Evolutionary conservation across 1,140 invertebrate species (phyloP).

Genomic region (Dysdera silvatica): DNA sequence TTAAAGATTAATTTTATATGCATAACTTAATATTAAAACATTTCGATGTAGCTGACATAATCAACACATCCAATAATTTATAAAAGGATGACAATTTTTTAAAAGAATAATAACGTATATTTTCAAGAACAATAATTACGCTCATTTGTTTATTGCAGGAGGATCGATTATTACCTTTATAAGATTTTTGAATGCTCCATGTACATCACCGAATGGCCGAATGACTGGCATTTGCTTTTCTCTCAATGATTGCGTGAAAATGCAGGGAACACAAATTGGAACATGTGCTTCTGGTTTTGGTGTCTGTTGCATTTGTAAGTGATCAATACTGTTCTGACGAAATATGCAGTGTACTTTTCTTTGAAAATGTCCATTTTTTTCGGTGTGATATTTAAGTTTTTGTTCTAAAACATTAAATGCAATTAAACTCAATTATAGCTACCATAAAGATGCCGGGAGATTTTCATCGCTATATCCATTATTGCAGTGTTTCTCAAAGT

Average conservation of each 20-base stretch:
- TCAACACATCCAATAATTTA: no score
- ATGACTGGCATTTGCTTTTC: conserved; percentile 43
- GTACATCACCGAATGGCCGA: conserved; percentile 28
- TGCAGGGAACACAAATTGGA: conserved; percentile 55
- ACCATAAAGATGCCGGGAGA: no score
- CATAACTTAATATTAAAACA: no score
- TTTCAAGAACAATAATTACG: conserved; percentile 4
- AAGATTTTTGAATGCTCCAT: conserved; percentile 35
- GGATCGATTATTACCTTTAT: conserved; percentile 31
- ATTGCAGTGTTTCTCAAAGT: no score
- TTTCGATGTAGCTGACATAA: no score
- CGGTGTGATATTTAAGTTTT: background rate
- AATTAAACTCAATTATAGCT: background rate
- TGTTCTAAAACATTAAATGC: background rate
- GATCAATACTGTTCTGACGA: background rate
- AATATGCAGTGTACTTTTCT: background rate
- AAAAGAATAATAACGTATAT: no score
- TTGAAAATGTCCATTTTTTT: background rate
- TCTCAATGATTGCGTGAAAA: conserved; percentile 54
- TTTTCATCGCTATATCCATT: background rate
- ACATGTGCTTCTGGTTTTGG: conserved; percentile 65
- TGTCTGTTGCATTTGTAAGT: conserved; percentile 80
- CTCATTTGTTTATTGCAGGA: conserved; percentile 17
- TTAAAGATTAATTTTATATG: no score
- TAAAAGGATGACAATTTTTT: no score